Percentiles rank a stretch among this genome's conserved stretches.
phyloP scores from a whole-genome alignment of 2,888 invertebrate species.

The Tiliacea aurago region DNA sequence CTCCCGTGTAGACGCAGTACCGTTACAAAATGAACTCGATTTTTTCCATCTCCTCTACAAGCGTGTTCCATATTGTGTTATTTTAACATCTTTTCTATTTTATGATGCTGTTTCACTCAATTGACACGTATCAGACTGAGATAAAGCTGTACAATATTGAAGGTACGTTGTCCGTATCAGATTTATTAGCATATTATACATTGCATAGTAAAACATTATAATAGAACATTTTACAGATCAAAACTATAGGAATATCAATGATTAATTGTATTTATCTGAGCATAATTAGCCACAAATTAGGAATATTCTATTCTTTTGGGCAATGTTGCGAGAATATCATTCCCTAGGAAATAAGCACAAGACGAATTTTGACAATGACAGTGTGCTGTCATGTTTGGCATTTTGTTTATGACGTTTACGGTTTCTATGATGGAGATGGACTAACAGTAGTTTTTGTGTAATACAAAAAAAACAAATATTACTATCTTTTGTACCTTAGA shows the following conservation, averaged over 20 bases:
- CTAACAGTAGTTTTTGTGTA: constrained; percentile 38
- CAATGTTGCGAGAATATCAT: constrained; percentile 35
- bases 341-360: constrained; percentile 32
- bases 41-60: constrained; percentile 55
- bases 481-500: constrained; percentile 1
- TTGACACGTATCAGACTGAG: constrained; percentile 33
- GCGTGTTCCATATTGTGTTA: constrained; percentile 55
- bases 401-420: constrained; percentile 51
- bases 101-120: constrained; percentile 36
- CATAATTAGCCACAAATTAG: background rate
- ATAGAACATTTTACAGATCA: background rate
- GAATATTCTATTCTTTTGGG: background rate
- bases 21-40: constrained; percentile 86
- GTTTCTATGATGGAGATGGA: constrained; percentile 40
- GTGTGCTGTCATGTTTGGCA: constrained; percentile 17
- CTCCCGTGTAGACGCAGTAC: constrained; percentile 88
- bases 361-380: constrained; percentile 23
- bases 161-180: background rate
- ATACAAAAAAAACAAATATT: constrained; percentile 24
- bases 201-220: background rate
- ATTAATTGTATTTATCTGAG: too few species aligned
- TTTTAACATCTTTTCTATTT: constrained; percentile 39
- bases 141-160: constrained; percentile 24
- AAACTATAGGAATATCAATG: background rate
- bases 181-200: background rate